These are phyloP conservation scores for Liodrosophila aerea DNA, from an alignment of 2,888 invertebrate species.

Conservation along the genomic window DNA sequence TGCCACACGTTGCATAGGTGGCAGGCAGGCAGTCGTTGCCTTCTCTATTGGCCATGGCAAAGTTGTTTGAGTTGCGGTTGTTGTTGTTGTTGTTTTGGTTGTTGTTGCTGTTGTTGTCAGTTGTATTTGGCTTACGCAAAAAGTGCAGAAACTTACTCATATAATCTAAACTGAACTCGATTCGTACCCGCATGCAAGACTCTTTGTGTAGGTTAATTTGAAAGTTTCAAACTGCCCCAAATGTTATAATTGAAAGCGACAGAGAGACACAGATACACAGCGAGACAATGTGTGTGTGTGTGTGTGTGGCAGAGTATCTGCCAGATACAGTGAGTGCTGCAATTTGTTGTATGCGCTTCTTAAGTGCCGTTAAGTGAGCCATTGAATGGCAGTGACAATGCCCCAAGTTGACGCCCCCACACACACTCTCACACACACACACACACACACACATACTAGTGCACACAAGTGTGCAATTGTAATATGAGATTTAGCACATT, in stretches of 20 bases:
- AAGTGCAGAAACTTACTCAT: slow-evolving; percentile 10
- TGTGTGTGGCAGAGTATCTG: slow-evolving; percentile 5
- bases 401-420: slow-evolving; percentile 56
- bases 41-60: slow-evolving; percentile 51
- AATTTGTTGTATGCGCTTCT: slow-evolving; percentile 29
- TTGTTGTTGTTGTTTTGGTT: slow-evolving; percentile 18
- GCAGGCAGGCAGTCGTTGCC: slow-evolving; percentile 34
- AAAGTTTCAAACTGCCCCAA: slow-evolving; percentile 60
- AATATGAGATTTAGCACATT: slow-evolving; percentile 14
- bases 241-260: slow-evolving; percentile 61
- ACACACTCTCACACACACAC: slow-evolving; percentile 14
- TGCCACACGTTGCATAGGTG: slow-evolving; percentile 22
- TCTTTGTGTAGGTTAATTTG: slow-evolving; percentile 55
- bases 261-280: slow-evolving; percentile 8
- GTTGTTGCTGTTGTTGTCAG: slow-evolving; percentile 9
- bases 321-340: slow-evolving; percentile 13
- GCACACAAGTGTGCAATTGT: slow-evolving; percentile 5
- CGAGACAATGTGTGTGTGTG: neutral
- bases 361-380: slow-evolving; percentile 68
- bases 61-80: slow-evolving; percentile 10
- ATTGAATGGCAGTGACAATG: slow-evolving; percentile 55
- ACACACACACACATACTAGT: slow-evolving; percentile 1
- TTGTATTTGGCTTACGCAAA: slow-evolving; percentile 35
- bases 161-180: slow-evolving; percentile 17
- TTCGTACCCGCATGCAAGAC: slow-evolving; percentile 17